A percentile compares a stretch with the other conserved stretches of the same genome.
phyloP scores from a whole-genome alignment of 1,140 invertebrate genomes.

The Drosophila mauritiana region DNA sequence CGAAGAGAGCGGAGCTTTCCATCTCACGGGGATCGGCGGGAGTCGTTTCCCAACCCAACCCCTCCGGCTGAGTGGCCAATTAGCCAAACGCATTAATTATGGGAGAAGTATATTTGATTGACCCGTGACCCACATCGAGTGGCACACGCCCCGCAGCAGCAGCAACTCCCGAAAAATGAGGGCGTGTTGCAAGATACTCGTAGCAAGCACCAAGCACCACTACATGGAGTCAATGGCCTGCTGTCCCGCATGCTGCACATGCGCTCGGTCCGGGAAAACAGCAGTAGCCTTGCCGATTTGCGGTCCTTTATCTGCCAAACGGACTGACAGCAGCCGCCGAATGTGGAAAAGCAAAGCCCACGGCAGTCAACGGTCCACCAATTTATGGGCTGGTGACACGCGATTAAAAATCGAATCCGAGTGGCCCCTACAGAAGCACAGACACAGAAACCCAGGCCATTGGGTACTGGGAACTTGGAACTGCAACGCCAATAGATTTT shows the following conservation, averaged over 20 bases:
- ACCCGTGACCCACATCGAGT: conserved; percentile 77
- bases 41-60: not conserved
- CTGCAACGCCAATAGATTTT: conserved; percentile 34
- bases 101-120: conserved; percentile 50
- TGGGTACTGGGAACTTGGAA: conserved; percentile 2
- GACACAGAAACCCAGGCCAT: conserved; percentile 1
- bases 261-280: not conserved
- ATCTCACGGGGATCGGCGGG: not conserved
- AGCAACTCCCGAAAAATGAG: conserved; percentile 35
- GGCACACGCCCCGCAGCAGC: conserved; percentile 67
- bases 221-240: conserved; percentile 65
- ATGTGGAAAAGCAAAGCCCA: conserved; percentile 28
- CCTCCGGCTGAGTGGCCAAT: conserved; percentile 42
- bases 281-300: conserved; percentile 63
- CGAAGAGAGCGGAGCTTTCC: conserved; percentile 46
- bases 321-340: conserved; percentile 22
- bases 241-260: conserved; percentile 53
- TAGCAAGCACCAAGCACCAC: not conserved
- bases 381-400: conserved; percentile 73
- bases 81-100: conserved; percentile 60
- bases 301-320: conserved; percentile 45
- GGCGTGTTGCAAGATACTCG: conserved; percentile 20
- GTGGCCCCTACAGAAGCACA: conserved; percentile 2
- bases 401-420: conserved; percentile 70
- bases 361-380: conserved; percentile 44